Conservation (phyloP, 2,888 invertebrate genomes). For the Anarsia innoxiella region DNA sequence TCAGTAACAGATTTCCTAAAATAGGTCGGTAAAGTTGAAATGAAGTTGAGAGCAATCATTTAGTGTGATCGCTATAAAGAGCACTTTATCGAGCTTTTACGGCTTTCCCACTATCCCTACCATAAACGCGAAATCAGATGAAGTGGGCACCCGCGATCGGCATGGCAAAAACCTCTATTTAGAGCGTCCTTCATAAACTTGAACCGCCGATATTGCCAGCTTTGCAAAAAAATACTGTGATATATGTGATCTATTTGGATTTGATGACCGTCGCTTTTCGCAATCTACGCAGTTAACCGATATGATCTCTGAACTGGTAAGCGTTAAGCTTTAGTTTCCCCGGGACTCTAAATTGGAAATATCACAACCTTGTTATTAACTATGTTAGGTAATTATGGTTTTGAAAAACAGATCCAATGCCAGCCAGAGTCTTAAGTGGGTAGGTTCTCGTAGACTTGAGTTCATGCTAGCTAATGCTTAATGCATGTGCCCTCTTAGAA, state of each 20-base stretch:
- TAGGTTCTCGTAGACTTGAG: too few relatives aligned
- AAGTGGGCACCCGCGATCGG: conserved; percentile 51
- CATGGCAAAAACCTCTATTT: conserved; percentile 49
- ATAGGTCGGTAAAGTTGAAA: conserved; percentile 38
- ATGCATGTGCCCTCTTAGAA: conserved; percentile 11
- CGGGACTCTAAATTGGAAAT: too few relatives aligned
- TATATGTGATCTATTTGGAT: conserved; percentile 12
- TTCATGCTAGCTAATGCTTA: too few relatives aligned
- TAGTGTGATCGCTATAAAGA: conserved; percentile 50
- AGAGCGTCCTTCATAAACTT: conserved; percentile 38
- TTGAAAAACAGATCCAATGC: too few relatives aligned
- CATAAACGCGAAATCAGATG: conserved; percentile 63
- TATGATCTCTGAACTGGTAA: too few relatives aligned
- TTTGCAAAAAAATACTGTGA: conserved; percentile 13
- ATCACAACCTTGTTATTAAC: too few relatives aligned
- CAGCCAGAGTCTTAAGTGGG: too few relatives aligned
- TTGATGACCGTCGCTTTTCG: conserved; percentile 7
- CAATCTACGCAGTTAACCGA: neutral
- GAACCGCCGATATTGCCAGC: conserved; percentile 24
- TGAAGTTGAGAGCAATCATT: conserved; percentile 46
- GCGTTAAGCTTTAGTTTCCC: neutral
- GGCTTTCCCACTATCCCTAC: conserved; percentile 55
- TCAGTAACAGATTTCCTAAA: conserved; percentile 19
- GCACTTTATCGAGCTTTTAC: conserved; percentile 62
- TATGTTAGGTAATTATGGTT: too few relatives aligned